Evolutionary conservation across 2,888 invertebrate species (phyloP).

Genomic region (Eudiplozoon nipponicum): DNA sequence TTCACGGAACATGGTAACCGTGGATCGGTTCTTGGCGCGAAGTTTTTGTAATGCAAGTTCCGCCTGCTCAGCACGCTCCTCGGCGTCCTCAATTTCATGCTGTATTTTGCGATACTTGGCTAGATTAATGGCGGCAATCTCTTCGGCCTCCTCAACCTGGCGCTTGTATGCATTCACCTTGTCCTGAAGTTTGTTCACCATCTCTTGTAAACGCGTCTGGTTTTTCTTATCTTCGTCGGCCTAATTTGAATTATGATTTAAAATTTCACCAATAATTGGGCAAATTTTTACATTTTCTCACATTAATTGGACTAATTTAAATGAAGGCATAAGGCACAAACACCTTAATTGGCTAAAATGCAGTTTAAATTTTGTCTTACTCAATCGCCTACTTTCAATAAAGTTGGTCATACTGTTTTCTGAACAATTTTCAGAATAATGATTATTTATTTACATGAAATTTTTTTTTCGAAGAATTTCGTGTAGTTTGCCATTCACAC

Average conservation of each 20-base stretch:
- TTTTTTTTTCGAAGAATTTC: too few species aligned
- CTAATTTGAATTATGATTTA: too few species aligned
- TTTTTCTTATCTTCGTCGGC: constrained; percentile 54
- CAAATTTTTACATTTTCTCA: too few species aligned
- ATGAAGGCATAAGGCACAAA: not conserved
- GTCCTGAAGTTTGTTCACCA: constrained; percentile 30
- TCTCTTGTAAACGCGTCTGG: constrained; percentile 14
- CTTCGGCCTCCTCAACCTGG: constrained; percentile 78
- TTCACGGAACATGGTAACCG: constrained; percentile 13
- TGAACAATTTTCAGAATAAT: too few species aligned
- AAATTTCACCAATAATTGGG: too few species aligned
- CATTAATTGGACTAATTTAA: constrained; percentile 1
- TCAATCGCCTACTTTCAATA: too few species aligned
- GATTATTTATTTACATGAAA: too few species aligned
- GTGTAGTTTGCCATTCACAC: too few species aligned
- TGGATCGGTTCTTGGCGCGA: constrained; percentile 22
- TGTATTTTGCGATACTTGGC: constrained; percentile 31
- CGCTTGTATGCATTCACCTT: constrained; percentile 99
- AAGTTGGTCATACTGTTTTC: too few species aligned
- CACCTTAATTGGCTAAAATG: too few species aligned
- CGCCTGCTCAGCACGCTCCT: constrained; percentile 30
- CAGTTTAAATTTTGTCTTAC: too few species aligned
- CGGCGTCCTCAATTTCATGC: constrained; percentile 30
- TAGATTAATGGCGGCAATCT: constrained; percentile 30
- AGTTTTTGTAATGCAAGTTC: constrained; percentile 29